phyloP scores from a whole-genome alignment of 2,797 vertebrate genomes.

The Ctenopoma multispine region DNA sequence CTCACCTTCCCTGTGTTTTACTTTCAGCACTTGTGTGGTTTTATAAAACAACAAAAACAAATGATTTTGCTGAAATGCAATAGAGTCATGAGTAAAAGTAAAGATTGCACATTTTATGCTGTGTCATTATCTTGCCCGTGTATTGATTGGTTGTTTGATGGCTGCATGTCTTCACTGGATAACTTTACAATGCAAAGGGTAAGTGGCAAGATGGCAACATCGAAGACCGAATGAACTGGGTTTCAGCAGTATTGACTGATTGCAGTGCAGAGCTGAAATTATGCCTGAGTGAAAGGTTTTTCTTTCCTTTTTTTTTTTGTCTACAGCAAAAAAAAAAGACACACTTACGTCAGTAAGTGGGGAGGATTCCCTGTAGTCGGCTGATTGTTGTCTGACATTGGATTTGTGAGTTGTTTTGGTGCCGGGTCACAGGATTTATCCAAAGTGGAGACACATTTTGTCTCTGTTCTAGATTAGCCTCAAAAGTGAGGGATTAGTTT shows the following conservation, averaged over 20 bases:
- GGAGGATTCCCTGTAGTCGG: constrained; percentile 2
- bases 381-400: neutral
- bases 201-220: no score
- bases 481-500: constrained; percentile 31
- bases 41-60: neutral
- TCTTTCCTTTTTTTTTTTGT: neutral
- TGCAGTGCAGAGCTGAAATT: constrained; percentile 2
- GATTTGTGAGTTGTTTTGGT: neutral
- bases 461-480: constrained; percentile 23
- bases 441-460: neutral
- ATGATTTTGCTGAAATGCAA: neutral
- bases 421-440: constrained; percentile 2
- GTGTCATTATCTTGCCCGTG: neutral
- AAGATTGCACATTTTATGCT: neutral
- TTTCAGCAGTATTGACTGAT: neutral
- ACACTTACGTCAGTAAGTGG: neutral
- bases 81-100: neutral
- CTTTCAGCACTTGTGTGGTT: neutral
- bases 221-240: neutral
- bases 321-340: neutral
- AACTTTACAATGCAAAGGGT: neutral
- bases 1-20: neutral
- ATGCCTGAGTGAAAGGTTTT: neutral
- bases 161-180: neutral
- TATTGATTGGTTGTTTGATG: constrained; percentile 17